phyloP scores from a whole-genome alignment of 2,797 vertebrate genomes.

The Bothrops alternatus region DNA sequence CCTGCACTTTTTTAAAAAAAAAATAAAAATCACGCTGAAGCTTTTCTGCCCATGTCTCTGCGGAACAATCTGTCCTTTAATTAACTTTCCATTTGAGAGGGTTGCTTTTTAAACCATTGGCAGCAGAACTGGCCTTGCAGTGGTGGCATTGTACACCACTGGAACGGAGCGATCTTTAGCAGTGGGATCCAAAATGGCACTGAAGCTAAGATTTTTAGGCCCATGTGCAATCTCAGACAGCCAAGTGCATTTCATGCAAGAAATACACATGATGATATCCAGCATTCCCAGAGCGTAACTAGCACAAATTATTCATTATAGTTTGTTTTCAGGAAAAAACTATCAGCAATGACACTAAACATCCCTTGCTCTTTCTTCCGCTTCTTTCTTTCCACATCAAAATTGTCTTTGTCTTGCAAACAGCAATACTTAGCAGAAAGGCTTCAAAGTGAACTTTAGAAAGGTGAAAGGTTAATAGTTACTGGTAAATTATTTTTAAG shows the following conservation, averaged over 20 bases:
- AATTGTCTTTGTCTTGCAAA: not conserved
- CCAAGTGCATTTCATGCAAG: slow-evolving; percentile 29
- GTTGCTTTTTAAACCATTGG: slow-evolving; percentile 58
- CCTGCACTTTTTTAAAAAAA: slow-evolving; percentile 57
- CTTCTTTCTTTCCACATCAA: not conserved
- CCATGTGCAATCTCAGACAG: slow-evolving; percentile 43
- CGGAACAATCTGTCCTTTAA: slow-evolving; percentile 72
- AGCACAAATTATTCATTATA: not conserved
- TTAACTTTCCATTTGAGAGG: slow-evolving; percentile 58
- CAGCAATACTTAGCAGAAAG: not conserved
- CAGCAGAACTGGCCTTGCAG: slow-evolving; percentile 48
- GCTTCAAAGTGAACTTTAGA: not conserved
- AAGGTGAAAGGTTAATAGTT: not conserved
- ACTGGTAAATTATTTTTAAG: not conserved
- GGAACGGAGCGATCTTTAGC: slow-evolving; percentile 32
- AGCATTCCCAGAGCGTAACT: slow-evolving; percentile 18
- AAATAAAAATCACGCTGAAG: slow-evolving; percentile 73
- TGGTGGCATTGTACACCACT: slow-evolving; percentile 40
- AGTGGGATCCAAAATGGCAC: slow-evolving; percentile 7
- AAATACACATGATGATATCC: slow-evolving; percentile 9
- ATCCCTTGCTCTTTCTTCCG: slow-evolving; percentile 8
- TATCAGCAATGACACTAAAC: slow-evolving; percentile 16
- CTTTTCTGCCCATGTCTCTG: slow-evolving; percentile 67
- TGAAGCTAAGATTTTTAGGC: not conserved
- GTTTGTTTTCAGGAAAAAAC: not conserved